phyloP scores from a whole-genome alignment of 2,113 vertebrate species.

The Cairina moschata region DNA sequence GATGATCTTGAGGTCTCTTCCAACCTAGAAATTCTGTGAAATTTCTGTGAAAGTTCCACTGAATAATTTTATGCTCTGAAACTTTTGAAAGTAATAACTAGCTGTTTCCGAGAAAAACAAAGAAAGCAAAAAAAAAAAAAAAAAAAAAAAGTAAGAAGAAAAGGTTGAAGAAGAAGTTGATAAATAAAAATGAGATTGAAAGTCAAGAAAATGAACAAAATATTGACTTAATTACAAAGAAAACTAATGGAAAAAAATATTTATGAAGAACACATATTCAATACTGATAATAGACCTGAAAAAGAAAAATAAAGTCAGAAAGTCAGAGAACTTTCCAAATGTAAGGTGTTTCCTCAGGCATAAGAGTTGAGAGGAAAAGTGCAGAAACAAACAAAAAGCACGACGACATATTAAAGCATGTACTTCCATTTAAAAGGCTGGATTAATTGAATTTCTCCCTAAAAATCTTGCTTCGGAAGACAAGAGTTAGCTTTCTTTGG shows the following conservation, averaged over 20 bases:
- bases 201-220: background rate
- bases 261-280: background rate
- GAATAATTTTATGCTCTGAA: background rate
- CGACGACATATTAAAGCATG: background rate
- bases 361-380: background rate
- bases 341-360: background rate
- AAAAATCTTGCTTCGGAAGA: background rate
- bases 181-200: background rate
- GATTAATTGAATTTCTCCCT: background rate
- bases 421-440: background rate
- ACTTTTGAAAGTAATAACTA: background rate
- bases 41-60: no score
- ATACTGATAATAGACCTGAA: background rate
- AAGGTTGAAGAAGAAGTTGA: accelerated
- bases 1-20: no score
- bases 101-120: background rate
- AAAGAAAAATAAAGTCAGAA: background rate
- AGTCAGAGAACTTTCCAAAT: background rate
- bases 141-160: background rate
- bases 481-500: background rate
- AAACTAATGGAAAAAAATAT: background rate
- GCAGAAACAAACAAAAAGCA: background rate
- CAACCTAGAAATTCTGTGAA: no score
- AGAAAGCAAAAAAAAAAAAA: background rate
- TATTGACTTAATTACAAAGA: background rate